Base-by-base conservation (phyloP, 37 sponge, comb jelly and placozoan genomes). In the Beroe forskalii region DNA sequence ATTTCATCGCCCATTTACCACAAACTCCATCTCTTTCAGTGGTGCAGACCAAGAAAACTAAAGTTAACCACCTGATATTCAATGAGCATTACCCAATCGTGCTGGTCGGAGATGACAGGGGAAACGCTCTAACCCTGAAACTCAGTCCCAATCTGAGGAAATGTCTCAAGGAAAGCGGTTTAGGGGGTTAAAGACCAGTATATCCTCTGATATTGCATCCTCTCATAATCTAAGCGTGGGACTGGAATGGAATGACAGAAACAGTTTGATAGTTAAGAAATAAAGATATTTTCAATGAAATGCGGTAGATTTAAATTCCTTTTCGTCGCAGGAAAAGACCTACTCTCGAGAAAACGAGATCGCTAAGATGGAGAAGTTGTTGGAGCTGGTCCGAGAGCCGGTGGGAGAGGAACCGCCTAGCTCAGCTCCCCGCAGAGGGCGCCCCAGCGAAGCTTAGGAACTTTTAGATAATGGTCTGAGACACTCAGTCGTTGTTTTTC, bases 131-230 rank as follows among this genome's bases (percentile, higher is more conserved):
- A 39, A 94, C 94, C 25, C 76, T 97, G 39, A 97, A 97, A 90
- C 91, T 97, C 9, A 95, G 95, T 19, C 96, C 98, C 22, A 97
- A 97, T 90, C 91, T 97, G 40, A 40, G 96, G n/a, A 95, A 95
- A 76, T 94, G 93, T 6, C 91, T 94, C 35, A 93, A 80, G 86
- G 86, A 42, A 19, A 17, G 40, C 31, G 66, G 17, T 17, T 20
- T 17, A 55, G 60, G n/a, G n/a, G n/a, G n/a, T n/a, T n/a, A n/a
- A n/a, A n/a, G n/a, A n/a, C n/a, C n/a, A n/a, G n/a, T n/a, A n/a
- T n/a, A n/a, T n/a, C n/a, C n/a, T n/a, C n/a, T n/a, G n/a, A n/a
- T n/a, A n/a, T n/a, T n/a, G n/a, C n/a, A n/a, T n/a, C n/a, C n/a
- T n/a, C n/a, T n/a, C n/a, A n/a, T n/a, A n/a, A n/a, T n/a, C n/a